phyloP scores from a whole-genome alignment of 2,888 invertebrate species.

The Pachymerium ferrugineum region DNA sequence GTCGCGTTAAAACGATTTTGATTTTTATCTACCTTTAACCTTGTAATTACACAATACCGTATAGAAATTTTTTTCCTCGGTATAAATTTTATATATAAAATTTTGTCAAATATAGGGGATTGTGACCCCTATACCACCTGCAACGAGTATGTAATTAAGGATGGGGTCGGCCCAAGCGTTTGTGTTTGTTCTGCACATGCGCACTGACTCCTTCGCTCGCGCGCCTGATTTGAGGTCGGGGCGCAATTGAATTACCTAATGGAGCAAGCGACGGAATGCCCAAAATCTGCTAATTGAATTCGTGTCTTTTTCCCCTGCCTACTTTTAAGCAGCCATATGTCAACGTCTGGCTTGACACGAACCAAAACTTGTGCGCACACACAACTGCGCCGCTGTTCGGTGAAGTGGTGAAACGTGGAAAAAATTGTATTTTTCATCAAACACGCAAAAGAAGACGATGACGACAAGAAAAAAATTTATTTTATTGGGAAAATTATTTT shows the following conservation, averaged over 20 bases:
- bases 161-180: background rate
- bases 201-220: constrained; percentile 6
- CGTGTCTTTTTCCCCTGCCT: constrained; percentile 27
- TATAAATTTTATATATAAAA: too few species aligned
- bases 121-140: constrained; percentile 21
- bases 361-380: too few species aligned
- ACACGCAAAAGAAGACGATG: too few species aligned
- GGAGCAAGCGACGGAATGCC: constrained; percentile 29
- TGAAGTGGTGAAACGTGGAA: background rate
- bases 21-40: background rate
- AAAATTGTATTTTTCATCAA: background rate
- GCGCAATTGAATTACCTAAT: constrained; percentile 31
- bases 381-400: background rate
- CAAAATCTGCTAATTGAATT: constrained; percentile 30
- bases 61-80: too few species aligned
- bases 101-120: too few species aligned
- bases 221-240: constrained; percentile 30
- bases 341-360: background rate
- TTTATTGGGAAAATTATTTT: background rate
- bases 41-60: background rate
- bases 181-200: constrained; percentile 4
- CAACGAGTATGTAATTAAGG: background rate
- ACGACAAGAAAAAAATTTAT: background rate
- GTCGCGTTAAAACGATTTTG: background rate
- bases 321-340: constrained; percentile 23